Base-by-base conservation (phyloP, 2,797 vertebrate species). In the Fundulus diaphanus region DNA sequence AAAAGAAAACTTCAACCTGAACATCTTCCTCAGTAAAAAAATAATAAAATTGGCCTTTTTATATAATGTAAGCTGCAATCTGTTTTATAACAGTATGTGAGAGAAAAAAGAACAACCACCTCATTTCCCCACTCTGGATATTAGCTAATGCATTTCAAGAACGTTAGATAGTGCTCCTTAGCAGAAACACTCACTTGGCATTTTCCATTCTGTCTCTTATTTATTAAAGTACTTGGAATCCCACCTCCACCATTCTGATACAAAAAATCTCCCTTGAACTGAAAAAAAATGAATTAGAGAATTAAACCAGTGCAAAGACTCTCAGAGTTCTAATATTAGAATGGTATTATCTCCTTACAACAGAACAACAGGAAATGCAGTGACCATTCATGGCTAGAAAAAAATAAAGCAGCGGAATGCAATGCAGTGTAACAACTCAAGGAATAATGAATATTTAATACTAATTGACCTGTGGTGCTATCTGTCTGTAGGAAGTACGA, bases 401-500 rank as follows among this genome's bases (percentile, higher is more conserved):
- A 33, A 81, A 77, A 84, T 35, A 71, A 82, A 80, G 78, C 77
- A 56, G 33, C 68, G 13, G 66, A 76, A 74, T 57, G 37, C 40
- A 76, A 74, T 57, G 37, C 40, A 72, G 69, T 72, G 68, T 71
- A 88, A 78, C 73, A 85, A 73, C 42, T 82, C 67, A 76, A 54
- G 69, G 76, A 48, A 65, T 33, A 59, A 90, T 92, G 35, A 84
- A 90, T 92, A 87, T 88, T 86, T 89, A 80, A 93, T 89, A 75
- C 12, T 81, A 82, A 89, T 73, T 48, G 79, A 87, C 42, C 61
- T 40, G 37, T 76, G 79, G 65, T 74, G 75, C 2, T 44, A 24
- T 85, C 51, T 85, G 71, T 91, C 83, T 76, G 51, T 95, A 99
- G 98, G 98, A 87, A 99, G 97, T 69, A 94, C 93, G 8, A 94